These are phyloP conservation scores for Apamea sordens DNA, from an alignment of 2,888 invertebrate genomes.

Conservation along the genomic window DNA sequence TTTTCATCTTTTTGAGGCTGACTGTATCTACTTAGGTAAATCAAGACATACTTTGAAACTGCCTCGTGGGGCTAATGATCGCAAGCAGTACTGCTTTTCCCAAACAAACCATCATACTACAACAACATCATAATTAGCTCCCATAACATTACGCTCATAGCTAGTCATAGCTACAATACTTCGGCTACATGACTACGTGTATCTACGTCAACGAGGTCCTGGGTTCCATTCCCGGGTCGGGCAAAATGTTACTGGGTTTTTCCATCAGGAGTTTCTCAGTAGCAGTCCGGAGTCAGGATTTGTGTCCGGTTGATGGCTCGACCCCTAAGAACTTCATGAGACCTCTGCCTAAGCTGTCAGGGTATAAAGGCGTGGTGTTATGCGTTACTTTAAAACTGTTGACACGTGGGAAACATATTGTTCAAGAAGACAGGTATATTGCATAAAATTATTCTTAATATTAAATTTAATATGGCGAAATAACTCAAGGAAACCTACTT, in stretches of 20 bases:
- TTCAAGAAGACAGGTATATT: neutral
- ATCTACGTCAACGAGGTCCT: conserved; percentile 12
- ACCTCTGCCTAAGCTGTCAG: neutral
- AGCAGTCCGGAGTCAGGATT: neutral
- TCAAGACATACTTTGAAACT: neutral
- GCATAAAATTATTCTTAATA: neutral
- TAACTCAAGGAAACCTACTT: conserved; percentile 31
- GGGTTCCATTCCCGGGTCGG: neutral
- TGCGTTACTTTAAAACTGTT: neutral
- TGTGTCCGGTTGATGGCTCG: neutral
- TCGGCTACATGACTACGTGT: conserved; percentile 41
- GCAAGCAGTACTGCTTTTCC: neutral
- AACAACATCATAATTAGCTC: conserved; percentile 4
- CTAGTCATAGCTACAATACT: neutral
- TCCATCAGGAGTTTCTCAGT: neutral
- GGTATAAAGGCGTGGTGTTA: neutral
- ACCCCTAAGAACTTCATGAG: neutral
- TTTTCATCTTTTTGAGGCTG: neutral
- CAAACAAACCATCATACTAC: neutral
- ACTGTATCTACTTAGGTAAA: neutral
- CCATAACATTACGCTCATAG: neutral
- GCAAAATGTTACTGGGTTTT: neutral
- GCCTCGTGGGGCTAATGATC: too few relatives aligned
- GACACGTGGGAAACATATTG: neutral
- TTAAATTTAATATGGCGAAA: conserved; percentile 5